phyloP scores from a whole-genome alignment of 2,888 invertebrate species.

The Marronus borbonicus region DNA sequence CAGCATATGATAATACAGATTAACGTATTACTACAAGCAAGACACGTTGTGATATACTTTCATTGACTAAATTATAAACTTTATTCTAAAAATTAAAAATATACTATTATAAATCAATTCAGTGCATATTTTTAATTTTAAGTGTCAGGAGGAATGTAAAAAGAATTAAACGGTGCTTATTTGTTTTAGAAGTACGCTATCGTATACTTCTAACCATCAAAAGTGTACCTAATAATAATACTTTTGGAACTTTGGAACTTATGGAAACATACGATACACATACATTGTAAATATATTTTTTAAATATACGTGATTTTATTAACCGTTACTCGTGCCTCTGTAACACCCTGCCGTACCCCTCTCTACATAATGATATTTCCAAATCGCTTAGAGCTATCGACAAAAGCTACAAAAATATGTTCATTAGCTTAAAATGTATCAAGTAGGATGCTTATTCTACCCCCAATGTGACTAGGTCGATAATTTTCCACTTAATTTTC shows the following conservation, averaged over 20 bases:
- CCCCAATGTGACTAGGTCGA: too few species aligned
- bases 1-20: not conserved
- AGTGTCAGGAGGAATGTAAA: not conserved
- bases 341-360: not conserved
- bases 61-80: not conserved
- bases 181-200: conserved; percentile 4
- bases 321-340: not conserved
- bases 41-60: conserved; percentile 29
- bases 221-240: not conserved
- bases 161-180: conserved; percentile 21
- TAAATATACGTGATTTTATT: conserved; percentile 42
- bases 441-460: too few species aligned
- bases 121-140: not conserved
- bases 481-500: too few species aligned
- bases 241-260: too few species aligned
- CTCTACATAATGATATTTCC: too few species aligned
- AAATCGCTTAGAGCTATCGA: too few species aligned
- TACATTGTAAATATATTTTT: conserved; percentile 16
- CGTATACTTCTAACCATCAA: not conserved
- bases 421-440: too few species aligned
- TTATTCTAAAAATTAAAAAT: not conserved
- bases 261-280: not conserved
- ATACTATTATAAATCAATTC: not conserved
- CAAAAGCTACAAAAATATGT: too few species aligned
- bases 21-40: not conserved